These are phyloP conservation scores for Meteorus cinctellus DNA, from an alignment of 2,888 invertebrate genomes.

Conservation along the genomic window DNA sequence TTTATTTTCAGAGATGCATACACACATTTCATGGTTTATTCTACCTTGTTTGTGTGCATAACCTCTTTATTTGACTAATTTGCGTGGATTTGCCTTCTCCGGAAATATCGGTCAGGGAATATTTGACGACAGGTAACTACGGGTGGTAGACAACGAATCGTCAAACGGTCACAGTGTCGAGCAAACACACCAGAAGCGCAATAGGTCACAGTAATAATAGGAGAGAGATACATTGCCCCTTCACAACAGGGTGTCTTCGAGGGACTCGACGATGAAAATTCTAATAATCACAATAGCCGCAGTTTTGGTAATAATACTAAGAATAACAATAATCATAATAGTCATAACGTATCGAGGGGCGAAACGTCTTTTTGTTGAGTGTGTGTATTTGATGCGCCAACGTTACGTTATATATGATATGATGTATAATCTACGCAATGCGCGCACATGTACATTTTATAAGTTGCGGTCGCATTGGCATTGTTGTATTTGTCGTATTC, in stretches of 20 bases:
- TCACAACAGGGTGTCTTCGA: slow-evolving; percentile 44
- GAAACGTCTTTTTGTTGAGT: neutral
- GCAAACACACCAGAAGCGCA: slow-evolving; percentile 3
- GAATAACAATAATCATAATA: slow-evolving; percentile 49
- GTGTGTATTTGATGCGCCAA: neutral
- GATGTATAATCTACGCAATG: neutral
- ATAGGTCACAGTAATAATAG: neutral
- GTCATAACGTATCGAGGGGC: slow-evolving; percentile 40
- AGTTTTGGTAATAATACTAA: slow-evolving; percentile 43
- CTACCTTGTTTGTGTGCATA: neutral
- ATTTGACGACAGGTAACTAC: slow-evolving; percentile 48
- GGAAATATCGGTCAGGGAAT: slow-evolving; percentile 44
- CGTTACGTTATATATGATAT: neutral
- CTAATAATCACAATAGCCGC: slow-evolving; percentile 47
- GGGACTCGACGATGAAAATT: slow-evolving; percentile 44
- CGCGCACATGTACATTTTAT: neutral
- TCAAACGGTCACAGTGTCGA: slow-evolving; percentile 43
- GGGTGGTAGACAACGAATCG: slow-evolving; percentile 41
- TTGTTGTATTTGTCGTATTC: slow-evolving; percentile 45
- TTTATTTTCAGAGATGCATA: neutral
- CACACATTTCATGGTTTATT: neutral
- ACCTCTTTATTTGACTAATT: slow-evolving; percentile 13
- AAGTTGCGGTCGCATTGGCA: slow-evolving; percentile 43
- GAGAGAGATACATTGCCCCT: slow-evolving; percentile 37
- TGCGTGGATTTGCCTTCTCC: slow-evolving; percentile 36